Percentiles rank a stretch among this genome's conserved stretches.
These are phyloP conservation scores for Atlantisia rogersi DNA, from an alignment of 2,113 vertebrate genomes.

Conservation along the genomic window DNA sequence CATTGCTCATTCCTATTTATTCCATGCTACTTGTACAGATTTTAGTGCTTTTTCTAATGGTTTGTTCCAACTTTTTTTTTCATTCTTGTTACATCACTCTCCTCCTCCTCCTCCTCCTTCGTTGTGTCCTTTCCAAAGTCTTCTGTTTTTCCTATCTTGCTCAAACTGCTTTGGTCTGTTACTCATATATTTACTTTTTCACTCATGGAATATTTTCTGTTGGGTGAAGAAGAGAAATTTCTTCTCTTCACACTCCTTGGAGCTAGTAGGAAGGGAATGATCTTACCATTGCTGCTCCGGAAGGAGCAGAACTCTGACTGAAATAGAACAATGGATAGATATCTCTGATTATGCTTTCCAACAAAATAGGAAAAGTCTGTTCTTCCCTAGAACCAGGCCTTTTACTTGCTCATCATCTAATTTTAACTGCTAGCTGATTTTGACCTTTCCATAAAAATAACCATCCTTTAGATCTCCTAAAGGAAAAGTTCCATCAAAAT, in stretches of 20 bases:
- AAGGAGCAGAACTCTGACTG: not conserved
- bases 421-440: not conserved
- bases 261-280: not conserved
- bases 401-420: not conserved
- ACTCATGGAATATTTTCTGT: not conserved
- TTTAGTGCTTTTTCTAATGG: not conserved
- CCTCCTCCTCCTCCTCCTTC: not conserved
- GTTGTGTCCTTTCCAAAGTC: rapidly evolving
- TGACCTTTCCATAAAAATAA: not conserved
- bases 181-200: not conserved
- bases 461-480: not conserved
- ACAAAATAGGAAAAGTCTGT: not conserved
- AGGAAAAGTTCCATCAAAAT: not conserved
- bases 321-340: not conserved
- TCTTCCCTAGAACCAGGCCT: not conserved
- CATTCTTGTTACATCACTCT: not conserved
- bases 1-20: not conserved
- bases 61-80: not conserved
- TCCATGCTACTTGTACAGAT: not conserved
- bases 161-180: not conserved
- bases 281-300: not conserved
- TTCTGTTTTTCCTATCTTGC: not conserved
- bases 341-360: not conserved
- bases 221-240: not conserved
- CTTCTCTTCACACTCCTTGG: not conserved